Conservation (phyloP, 2,888 invertebrate species). For the Crioceris asparagi region DNA sequence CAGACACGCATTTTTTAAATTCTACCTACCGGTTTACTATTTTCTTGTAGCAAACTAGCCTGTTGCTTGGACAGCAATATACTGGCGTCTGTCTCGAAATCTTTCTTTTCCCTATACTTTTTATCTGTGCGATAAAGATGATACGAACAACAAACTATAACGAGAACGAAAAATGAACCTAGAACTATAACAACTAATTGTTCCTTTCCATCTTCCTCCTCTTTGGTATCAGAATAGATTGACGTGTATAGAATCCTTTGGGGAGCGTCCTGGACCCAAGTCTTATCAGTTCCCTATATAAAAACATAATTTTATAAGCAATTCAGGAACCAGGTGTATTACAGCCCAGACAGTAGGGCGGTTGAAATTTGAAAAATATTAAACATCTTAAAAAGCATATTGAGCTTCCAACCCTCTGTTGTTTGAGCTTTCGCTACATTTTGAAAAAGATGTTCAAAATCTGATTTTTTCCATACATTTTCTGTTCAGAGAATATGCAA, state of each 20-base stretch:
- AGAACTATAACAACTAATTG: constrained; percentile 73
- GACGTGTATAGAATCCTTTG: constrained; percentile 65
- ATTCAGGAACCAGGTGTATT: no score
- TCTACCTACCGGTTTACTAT: constrained; percentile 21
- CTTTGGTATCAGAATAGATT: constrained; percentile 58
- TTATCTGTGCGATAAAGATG: constrained; percentile 69
- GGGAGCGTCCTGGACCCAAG: constrained; percentile 79
- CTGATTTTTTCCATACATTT: no score
- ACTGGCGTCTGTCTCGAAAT: constrained; percentile 66
- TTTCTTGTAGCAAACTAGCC: constrained; percentile 53
- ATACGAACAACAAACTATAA: constrained; percentile 55
- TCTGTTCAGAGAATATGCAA: no score
- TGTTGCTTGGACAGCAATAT: constrained; percentile 65
- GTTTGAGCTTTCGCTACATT: no score
- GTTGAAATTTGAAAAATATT: no score
- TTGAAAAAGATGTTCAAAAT: no score
- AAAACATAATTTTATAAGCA: no score
- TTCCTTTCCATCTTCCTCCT: constrained; percentile 66
- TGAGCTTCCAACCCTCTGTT: no score
- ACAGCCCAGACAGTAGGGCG: no score
- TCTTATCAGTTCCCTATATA: constrained; percentile 59
- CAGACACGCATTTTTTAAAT: no score
- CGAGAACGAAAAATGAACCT: constrained; percentile 62
- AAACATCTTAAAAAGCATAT: no score
- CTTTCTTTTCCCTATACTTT: constrained; percentile 58